Evolutionary conservation across 1,140 invertebrate genomes (phyloP), one percentile per base, ranked within the genome.

Genomic region (Drosophila jambulina): DNA sequence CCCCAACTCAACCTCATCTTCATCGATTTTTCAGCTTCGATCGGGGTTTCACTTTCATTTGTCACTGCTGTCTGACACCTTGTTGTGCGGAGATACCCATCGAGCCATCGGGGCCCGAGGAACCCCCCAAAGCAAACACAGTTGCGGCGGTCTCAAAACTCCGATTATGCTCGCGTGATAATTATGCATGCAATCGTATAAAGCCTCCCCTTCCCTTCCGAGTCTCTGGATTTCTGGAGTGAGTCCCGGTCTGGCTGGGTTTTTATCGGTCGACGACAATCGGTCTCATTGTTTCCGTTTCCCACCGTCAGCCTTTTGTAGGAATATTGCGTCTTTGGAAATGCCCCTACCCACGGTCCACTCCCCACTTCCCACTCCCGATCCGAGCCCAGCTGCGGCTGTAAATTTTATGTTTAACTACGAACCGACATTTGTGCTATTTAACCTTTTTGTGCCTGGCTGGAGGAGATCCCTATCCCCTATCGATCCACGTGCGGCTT

Each of bases 321-420:
- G 46, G 64, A 82, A 86, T 62, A 86, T 62, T 86, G 82, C 82
- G 82, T 86, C 83, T 82, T 86, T 68, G 46, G 48, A 65, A 81
- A 71, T 48, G 58, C 32, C 36, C 46, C 62, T 59, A 32, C 53
- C 63, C 56, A 48, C 25, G 25, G 53, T 29, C 54, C 51, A 32
- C 36, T 71, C 51, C 21, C 53, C 36, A 57, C 19, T 34, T 32
- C 23, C 38, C 10, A 75, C 27, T 61, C 75, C 46, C n/a, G 23
- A n/a, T 48, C 25, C 60, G 19, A 78, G 68, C 70, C 76, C 84
- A 90, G 85, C 85, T 88, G 85, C 71, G 81, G 75, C 59, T 71
- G 78, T 90, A 90, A 91, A 90, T 90, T 90, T 90, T 81, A 90
- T 90, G 85, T 70, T 86, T 87, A 87, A 87, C 83, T 86, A 63